Conservation (phyloP, 2,888 invertebrate genomes). For the Arctia plantaginis region DNA sequence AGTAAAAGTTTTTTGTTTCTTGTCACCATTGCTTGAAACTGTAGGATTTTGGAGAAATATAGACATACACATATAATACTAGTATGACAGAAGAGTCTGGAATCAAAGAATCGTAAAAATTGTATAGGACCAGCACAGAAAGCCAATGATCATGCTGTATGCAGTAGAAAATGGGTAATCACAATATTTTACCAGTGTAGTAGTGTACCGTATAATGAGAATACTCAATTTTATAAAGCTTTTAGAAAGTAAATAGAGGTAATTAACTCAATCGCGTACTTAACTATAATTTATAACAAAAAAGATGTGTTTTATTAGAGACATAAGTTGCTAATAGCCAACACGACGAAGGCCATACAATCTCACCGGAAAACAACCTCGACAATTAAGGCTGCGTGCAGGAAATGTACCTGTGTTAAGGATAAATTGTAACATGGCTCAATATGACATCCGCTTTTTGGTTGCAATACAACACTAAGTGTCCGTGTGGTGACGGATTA, state of each 20-base stretch:
- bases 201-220: neutral
- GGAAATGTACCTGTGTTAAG: conserved; percentile 23
- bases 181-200: too few species aligned
- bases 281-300: neutral
- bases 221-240: neutral
- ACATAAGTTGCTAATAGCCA: conserved; percentile 8
- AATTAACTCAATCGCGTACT: neutral
- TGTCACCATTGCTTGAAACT: too few species aligned
- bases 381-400: conserved; percentile 10
- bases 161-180: too few species aligned
- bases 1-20: too few species aligned
- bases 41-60: too few species aligned
- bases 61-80: too few species aligned
- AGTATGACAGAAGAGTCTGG: too few species aligned
- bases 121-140: too few species aligned
- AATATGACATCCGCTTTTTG: conserved; percentile 9
- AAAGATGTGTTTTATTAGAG: neutral
- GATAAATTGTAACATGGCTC: conserved; percentile 16
- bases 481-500: too few species aligned
- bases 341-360: conserved; percentile 16
- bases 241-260: neutral
- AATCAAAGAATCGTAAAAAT: too few species aligned
- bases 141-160: too few species aligned
- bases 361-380: conserved; percentile 17
- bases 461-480: conserved; percentile 1